Evolutionary conservation across 30 jellyfish, hydroid and myxozoan species (phyloP), one percentile per base, ranked within the genome.

Genomic region (Sanderia malayensis): DNA sequence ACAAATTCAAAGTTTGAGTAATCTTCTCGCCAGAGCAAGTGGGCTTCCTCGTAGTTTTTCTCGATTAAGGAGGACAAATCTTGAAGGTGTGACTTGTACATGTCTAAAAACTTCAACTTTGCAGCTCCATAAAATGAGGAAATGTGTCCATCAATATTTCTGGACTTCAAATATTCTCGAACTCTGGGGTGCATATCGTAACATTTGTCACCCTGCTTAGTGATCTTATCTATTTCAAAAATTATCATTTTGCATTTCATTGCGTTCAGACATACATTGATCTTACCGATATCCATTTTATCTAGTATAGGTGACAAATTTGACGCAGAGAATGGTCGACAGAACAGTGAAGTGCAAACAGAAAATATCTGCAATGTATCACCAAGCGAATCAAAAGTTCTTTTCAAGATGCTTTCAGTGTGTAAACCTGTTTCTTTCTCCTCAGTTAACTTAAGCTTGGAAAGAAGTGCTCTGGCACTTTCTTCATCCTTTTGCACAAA

Each of bases 151-250:
- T 17, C 68, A 20, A 32, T 60, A 9, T 57, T 73, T 25, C 59
- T 32, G 26, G 63, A 47, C 27, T 73, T 41, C 27, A 73, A 57
- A 73, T 23, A 73, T 11, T 19, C 13, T 3, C 84, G 24, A 30
- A 73, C 74, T 63, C 26, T 73, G 30, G 84, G 84, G 53, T 73
- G 84, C 33, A 73, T 27, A 34, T 73, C 84, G 57, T 15, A 73
- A 6, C 52, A 37, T 4, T 4, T 37, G 52, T 37, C 52, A 37
- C 52, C 13, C 13, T 4, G 13, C 20, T 29, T 62, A 13, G 28
- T 55, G 4, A 3, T 29, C 24, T 24, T 17, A 6, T 37, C 13
- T 13, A 37, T 13, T 62, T 62, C 55, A 28, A 1, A 11, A 44
- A 62, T n/a, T 2, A 73, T 25, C 7, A 31, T 53, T 26, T 10